Percentiles rank a stretch among this genome's conserved stretches.
Conservation (phyloP, 2,113 vertebrate species). For the Carassius carassius region DNA sequence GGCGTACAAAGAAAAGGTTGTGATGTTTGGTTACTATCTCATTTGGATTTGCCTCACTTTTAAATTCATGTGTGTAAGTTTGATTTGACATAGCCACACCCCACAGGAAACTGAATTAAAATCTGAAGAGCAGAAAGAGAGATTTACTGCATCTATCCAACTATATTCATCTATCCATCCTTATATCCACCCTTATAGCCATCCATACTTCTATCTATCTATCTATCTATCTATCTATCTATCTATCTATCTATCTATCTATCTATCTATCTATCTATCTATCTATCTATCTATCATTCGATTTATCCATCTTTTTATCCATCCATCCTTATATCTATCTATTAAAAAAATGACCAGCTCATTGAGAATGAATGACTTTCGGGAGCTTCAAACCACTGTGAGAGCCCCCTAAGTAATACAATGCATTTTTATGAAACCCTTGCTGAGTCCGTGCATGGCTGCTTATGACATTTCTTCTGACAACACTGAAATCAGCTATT, state of each 20-base stretch:
- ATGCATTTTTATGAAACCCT: constrained; percentile 3
- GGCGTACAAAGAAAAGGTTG: background rate
- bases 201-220: no score
- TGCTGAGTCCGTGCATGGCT: background rate
- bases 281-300: background rate
- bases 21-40: no score
- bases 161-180: background rate
- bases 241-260: no score
- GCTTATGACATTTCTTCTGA: constrained; percentile 25
- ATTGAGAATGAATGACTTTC: constrained; percentile 1
- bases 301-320: background rate
- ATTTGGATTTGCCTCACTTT: no score
- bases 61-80: no score
- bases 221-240: no score
- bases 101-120: no score
- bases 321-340: no score
- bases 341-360: background rate
- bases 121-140: no score
- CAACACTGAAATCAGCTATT: constrained; percentile 43
- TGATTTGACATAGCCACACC: no score
- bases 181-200: background rate
- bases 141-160: no score
- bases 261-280: no score
- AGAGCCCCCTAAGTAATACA: background rate
- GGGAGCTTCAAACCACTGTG: background rate